A percentile compares a stretch with the other conserved stretches of the same genome.
Evolutionary conservation across 2,113 vertebrate genomes (phyloP).

Genomic region (Bettongia penicillata): DNA sequence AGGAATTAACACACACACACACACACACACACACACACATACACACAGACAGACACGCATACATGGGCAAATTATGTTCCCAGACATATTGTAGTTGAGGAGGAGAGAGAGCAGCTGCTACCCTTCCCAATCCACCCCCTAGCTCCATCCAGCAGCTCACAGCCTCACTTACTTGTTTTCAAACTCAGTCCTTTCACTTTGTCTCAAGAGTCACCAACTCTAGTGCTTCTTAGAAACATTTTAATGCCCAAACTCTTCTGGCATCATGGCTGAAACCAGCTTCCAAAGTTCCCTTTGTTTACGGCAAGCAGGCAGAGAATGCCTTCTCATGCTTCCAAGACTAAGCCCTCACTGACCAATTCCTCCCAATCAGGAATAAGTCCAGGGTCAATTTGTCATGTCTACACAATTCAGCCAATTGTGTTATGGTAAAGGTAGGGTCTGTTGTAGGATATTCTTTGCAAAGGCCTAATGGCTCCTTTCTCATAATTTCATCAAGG

Average conservation of each 20-base stretch:
- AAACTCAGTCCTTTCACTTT: not conserved
- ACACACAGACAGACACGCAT: too few relatives aligned
- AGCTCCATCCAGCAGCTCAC: not conserved
- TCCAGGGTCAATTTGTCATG: too few relatives aligned
- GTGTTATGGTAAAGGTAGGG: not conserved
- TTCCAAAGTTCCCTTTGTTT: not conserved
- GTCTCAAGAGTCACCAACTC: not conserved
- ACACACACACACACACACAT: too few relatives aligned
- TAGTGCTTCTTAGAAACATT: not conserved
- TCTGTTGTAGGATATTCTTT: not conserved
- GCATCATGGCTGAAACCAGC: not conserved
- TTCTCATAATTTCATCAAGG: not conserved
- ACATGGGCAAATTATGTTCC: not conserved
- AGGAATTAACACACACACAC: too few relatives aligned
- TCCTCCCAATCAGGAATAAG: too few relatives aligned
- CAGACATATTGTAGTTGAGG: too few relatives aligned
- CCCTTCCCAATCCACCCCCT: too few relatives aligned
- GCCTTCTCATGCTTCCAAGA: not conserved
- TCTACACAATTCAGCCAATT: not conserved
- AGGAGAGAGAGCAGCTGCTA: too few relatives aligned
- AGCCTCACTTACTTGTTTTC: not conserved
- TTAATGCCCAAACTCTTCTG: not conserved
- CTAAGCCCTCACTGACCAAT: not conserved
- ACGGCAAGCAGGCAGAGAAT: not conserved
- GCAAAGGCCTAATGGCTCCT: not conserved